Base-by-base conservation (phyloP, 2,888 invertebrate genomes). In the Acronicta leporina region DNA sequence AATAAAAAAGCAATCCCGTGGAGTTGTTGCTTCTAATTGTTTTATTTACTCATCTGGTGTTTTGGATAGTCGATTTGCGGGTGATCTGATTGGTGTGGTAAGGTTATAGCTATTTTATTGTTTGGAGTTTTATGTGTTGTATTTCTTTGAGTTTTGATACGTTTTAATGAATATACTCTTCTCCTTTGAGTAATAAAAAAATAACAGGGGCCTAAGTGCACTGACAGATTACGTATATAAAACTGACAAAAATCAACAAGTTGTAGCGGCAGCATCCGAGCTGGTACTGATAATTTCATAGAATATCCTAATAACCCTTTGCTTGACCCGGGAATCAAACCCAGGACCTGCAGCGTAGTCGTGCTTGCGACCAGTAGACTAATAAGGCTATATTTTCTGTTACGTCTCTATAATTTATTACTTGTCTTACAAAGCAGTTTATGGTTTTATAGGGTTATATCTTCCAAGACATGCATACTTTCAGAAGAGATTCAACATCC, bases 401-500 rank as follows among this genome's bases (percentile, higher is more conserved):
- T 9, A n/a, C 9, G 35, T 51, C 56, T 27, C 25, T 20, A 48
- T 52, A 44, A 57, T 72, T 57, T 52, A 62, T 49, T 59, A 67
- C 52, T 53, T 50, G 55, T 47, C 49, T 69, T 52, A 63, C 47
- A 49, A 47, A 27, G 42, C 44, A 52, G 40, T 68, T 63, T 62
- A 67, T 59, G 44, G 47, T 43, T 65, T 50, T 53, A 61, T 49
- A 42, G 30, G 45, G 67, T 63, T 57, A 72, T 66, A 66, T 54
- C 56, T 56, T 68, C 74, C 56, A 48, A 47, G 76, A 58, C 60
- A 60, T 68, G 53, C 60, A 64, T 64, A 71, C 63, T n/a, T 99
- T 10, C 99, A 99, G 94, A 99, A 99, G 95, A 95, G 99, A 81
- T 99, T 99, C 95, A 98, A 98, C 90, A 99, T 99, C 92, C 97